Evolutionary conservation across 2,113 vertebrate genomes (phyloP), one percentile per base, ranked within the genome.

Genomic region (Ophthalmolycus amberensis): DNA sequence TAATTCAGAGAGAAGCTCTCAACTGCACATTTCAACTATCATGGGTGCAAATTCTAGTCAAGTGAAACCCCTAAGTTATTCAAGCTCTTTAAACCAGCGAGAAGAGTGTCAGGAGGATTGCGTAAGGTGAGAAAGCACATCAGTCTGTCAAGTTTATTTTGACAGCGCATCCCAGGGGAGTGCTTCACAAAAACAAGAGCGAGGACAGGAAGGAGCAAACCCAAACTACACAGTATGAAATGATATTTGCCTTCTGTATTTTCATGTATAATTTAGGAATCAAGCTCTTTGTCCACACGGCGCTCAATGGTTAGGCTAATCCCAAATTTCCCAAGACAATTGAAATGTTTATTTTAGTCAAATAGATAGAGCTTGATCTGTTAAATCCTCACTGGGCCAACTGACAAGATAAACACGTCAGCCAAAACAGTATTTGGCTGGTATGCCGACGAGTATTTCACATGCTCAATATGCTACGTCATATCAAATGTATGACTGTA

Each of bases 131-230:
- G 62, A 50, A 59, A 22, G 27, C 27, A 0, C 60, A 60, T 75
- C 69, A 60, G 69, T 63, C 79, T 79, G 71, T 81, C 67, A 62
- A 16, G 7, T 59, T 54, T 60, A 20, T 58, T 81, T 48, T 85
- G 87, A 84, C 84, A 68, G 75, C 58, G 77, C 12, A 2, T 85
- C 71, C 27, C 22, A 2, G 16, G 56, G 29, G 86, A 54, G 20
- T 0, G 3, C 25, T 1, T 0, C 29, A 66, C 12, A 66, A 64
- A 78, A 71, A 54, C 42, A 64, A 62, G 12, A 15, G 20, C 38
- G n/a, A 38, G n/a, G 29, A 74, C 5, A 10, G 16, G 40, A 27
- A 67, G 69, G 81, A 38, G 65, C 50, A 59, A 77, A 72, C 29
- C 14, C 58, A 15, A 46, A 62, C n/a, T 8, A 0, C 50, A 1